Conservation (phyloP, 2,888 invertebrate genomes). For the Trachelus stipa region DNA sequence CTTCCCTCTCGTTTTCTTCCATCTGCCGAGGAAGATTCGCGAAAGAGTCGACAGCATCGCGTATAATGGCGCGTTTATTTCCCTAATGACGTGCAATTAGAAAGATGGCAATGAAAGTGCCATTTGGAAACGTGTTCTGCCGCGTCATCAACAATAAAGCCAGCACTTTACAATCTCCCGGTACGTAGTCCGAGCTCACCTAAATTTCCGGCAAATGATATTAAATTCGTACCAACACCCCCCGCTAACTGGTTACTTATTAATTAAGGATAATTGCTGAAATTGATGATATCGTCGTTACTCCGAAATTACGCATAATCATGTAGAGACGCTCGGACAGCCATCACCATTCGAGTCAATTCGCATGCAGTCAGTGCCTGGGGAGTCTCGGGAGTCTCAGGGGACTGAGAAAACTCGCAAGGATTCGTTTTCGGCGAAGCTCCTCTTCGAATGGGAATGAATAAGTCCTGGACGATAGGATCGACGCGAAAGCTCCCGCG, state of each 20-base stretch:
- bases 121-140: constrained; percentile 56
- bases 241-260: constrained; percentile 55
- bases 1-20: background rate
- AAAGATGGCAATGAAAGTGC: constrained; percentile 62
- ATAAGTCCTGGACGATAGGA: constrained; percentile 54
- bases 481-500: constrained; percentile 55
- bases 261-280: constrained; percentile 61
- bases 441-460: constrained; percentile 30
- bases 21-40: background rate
- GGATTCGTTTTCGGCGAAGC: constrained; percentile 39
- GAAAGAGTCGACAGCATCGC: constrained; percentile 7
- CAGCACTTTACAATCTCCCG: constrained; percentile 49
- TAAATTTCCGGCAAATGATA: constrained; percentile 51
- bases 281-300: constrained; percentile 56
- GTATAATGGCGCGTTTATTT: constrained; percentile 33
- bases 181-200: constrained; percentile 47
- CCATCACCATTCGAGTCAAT: background rate
- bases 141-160: constrained; percentile 54
- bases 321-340: background rate
- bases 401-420: background rate
- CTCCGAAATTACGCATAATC: background rate
- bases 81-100: constrained; percentile 54
- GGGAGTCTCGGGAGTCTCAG: constrained; percentile 4
- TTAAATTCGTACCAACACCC: constrained; percentile 47
- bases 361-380: background rate